These are phyloP conservation scores for Agrilus cyanescens DNA, from an alignment of 2,888 invertebrate species.

Conservation along the genomic window DNA sequence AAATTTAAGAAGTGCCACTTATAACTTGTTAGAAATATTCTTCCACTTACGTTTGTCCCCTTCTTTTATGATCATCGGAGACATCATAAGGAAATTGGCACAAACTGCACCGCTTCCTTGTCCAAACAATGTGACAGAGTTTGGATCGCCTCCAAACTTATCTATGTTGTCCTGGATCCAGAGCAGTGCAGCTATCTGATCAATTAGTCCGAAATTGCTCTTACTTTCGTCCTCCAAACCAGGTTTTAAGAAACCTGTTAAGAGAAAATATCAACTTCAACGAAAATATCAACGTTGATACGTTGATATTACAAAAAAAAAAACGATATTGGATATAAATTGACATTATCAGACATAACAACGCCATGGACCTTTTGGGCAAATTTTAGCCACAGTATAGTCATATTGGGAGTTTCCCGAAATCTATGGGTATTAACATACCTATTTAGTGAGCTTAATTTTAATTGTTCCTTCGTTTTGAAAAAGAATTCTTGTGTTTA, in stretches of 20 bases:
- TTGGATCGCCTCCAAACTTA: constrained; percentile 81
- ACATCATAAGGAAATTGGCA: constrained; percentile 85
- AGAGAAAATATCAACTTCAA: not conserved
- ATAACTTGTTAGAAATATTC: not conserved
- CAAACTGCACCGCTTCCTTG: constrained; percentile 93
- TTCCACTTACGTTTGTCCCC: constrained; percentile 27
- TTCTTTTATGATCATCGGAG: constrained; percentile 57
- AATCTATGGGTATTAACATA: too few species aligned
- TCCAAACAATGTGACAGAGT: constrained; percentile 81
- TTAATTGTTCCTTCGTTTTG: too few species aligned
- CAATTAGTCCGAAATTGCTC: constrained; percentile 88
- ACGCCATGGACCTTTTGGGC: too few species aligned
- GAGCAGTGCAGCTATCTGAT: constrained; percentile 85
- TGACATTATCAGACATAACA: too few species aligned
- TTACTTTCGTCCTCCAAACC: constrained; percentile 60
- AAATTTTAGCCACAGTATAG: too few species aligned
- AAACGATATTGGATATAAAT: too few species aligned
- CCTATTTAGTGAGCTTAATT: too few species aligned
- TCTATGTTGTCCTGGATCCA: constrained; percentile 93
- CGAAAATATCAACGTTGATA: too few species aligned
- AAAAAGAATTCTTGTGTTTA: too few species aligned
- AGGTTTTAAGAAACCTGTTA: constrained; percentile 66
- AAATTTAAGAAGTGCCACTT: constrained; percentile 11
- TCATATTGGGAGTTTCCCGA: too few species aligned
- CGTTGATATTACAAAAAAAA: too few species aligned